Conservation (phyloP, 2,113 vertebrate genomes). For the Tympanuchus pallidicinctus region DNA sequence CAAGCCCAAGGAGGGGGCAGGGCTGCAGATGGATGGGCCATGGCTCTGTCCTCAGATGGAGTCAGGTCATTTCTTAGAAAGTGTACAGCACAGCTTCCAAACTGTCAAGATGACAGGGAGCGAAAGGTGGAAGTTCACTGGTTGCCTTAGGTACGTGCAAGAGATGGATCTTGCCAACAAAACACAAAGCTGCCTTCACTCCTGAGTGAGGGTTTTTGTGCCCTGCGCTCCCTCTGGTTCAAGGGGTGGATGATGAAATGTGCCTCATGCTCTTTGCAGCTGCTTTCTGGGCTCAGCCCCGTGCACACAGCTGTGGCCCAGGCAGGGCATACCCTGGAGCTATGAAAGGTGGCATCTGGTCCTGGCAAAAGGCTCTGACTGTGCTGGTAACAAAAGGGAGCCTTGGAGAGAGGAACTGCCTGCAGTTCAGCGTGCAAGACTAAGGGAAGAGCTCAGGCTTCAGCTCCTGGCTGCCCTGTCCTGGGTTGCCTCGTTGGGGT, state of each 20-base stretch:
- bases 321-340: background rate
- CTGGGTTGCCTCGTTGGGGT: fast-evolving
- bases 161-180: background rate
- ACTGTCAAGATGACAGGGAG: background rate
- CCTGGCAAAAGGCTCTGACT: background rate
- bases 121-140: background rate
- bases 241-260: background rate
- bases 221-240: background rate
- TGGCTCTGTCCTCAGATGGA: background rate
- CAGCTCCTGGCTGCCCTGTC: background rate
- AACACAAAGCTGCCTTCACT: fast-evolving
- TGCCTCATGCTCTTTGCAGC: background rate
- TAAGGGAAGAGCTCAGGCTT: background rate
- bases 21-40: background rate
- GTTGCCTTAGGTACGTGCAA: fast-evolving
- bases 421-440: background rate
- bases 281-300: background rate
- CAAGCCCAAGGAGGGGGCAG: background rate
- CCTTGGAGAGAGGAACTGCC: background rate
- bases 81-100: background rate
- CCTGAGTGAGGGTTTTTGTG: fast-evolving
- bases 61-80: background rate
- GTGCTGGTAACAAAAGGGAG: background rate
- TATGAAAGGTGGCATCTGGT: fast-evolving
- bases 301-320: background rate